Base-by-base conservation (phyloP, 2,797 vertebrate species). In the Karalla daura region DNA sequence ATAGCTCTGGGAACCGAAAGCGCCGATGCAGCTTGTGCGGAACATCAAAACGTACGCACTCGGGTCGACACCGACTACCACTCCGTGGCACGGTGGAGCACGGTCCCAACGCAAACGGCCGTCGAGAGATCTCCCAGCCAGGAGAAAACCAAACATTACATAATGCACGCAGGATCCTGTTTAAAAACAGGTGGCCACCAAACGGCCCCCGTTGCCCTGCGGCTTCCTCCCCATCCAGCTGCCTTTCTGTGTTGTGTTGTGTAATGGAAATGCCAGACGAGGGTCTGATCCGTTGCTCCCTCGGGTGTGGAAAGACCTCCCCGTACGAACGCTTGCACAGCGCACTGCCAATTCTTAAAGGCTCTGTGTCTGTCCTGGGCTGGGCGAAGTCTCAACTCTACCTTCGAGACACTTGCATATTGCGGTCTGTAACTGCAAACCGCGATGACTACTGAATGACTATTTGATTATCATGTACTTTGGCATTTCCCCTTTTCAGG, bases 111-210 rank as follows among this genome's bases (percentile, higher is more conserved):
- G 15, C 33, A 23, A 47, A 12, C 12, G 2, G 25, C 58, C n/a
- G 39, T 37, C 58, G 15, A 21, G 59, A 53, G 27, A 45, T 50
- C 28, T 28, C 35, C 43, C 20, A 35, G 15, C 49, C 14, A 41
- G 10, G 47, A 55, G 33, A 43, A 46, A 52, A 21, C 13, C 2
- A 18, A 62, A 45, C 35, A 32, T 50, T 28, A 46, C 64, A 18
- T 25, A 60, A 44, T 51, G 28, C 18, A 20, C 25, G 23, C 30
- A 21, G 24, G 7, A 13, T 45, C 21, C 15, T 18, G 33, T 23
- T n/a, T 51, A 15, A 37, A 39, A 83, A 71, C 78, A 81, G 78
- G 39, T 80, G 80, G 61, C 24, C 56, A 14, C 45, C 35, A 46
- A 61, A 50, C 40, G 17, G 30, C 35, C 24, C 8, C 0, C 15